Evolutionary conservation across 2,113 vertebrate genomes (phyloP).

Genomic region (Cephalopterus ornatus): DNA sequence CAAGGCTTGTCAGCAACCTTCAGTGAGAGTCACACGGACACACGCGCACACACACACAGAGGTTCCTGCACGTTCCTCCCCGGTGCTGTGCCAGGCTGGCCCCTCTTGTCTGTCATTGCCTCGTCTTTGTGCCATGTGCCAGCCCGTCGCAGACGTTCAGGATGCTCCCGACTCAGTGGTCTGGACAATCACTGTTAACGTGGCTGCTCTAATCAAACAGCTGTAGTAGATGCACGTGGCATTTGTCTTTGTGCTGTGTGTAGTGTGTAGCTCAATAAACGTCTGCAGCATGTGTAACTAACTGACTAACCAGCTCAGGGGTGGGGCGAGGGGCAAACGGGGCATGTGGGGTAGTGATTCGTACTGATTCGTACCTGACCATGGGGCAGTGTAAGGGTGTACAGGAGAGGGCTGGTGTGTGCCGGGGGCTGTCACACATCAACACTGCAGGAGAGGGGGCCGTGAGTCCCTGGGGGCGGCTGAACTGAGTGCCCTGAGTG

Average conservation of each 20-base stretch:
- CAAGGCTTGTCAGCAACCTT: fast-evolving
- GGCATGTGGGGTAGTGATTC: fast-evolving
- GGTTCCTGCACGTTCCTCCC: neutral
- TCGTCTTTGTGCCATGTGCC: neutral
- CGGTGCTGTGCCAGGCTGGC: fast-evolving
- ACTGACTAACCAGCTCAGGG: neutral
- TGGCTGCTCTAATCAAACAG: neutral
- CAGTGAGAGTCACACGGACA: fast-evolving
- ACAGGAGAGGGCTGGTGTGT: neutral
- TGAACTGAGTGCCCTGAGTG: no score
- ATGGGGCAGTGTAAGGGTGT: fast-evolving
- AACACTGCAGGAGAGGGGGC: fast-evolving
- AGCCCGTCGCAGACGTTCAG: neutral
- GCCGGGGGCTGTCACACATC: fast-evolving
- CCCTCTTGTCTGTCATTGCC: neutral
- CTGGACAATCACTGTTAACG: neutral
- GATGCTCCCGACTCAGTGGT: neutral
- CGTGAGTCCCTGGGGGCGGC: neutral
- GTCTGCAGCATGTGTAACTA: neutral
- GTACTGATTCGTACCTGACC: neutral
- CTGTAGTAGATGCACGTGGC: neutral
- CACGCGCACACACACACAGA: neutral
- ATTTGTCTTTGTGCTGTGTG: neutral
- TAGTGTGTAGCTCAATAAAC: slow-evolving; percentile 10
- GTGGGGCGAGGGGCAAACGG: neutral